Base-by-base conservation (phyloP, 2,797 vertebrate genomes). In the Cichlasoma orientale region DNA sequence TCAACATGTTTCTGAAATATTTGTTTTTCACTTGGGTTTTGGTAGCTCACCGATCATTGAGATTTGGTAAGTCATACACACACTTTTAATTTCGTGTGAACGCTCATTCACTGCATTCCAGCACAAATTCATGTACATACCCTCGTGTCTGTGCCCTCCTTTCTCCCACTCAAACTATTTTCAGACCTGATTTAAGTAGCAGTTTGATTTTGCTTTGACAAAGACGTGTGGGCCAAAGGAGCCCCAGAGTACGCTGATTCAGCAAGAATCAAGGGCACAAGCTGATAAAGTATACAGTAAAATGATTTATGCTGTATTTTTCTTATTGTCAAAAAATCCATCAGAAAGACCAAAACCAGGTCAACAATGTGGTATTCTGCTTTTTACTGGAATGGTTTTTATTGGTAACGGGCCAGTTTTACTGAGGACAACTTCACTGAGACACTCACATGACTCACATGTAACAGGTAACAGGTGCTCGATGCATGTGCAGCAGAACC, bases 41-140 rank as follows among this genome's bases (percentile, higher is more conserved):
- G 91, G 89, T 95, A 95, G 94, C 95, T 91, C 94, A 94, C 93
- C 91, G 94, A 88, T 94, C 95, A 86, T 88, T 96, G 92, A 95
- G 94, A 72, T 93, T 88, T 87, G 95, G 95, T 95, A 95, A 96
- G 95, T 94, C 89, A 72, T 63, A 72, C 84, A 80, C 84, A 84
- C 78, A 16, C 55, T 3, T 82, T 88, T 85, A 73, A 81, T 89
- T 88, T 84, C 61, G 79, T 88, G 75, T 85, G 7, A 83, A 36
- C 14, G 27, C 41, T 86, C 85, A 78, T 81, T 78, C 83, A 80
- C 72, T 13, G 31, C 74, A 88, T 83, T 56, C 75, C 72, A 82
- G n/a, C 66, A 57, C 85, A 78, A 75, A 29, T 89, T 6, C 80
- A 56, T 88, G 72, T 83, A 52, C 69, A 47, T 73, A 36, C 55